These are phyloP conservation scores for Ondatra zibethicus DNA, from an alignment of 2,113 vertebrate species.

Conservation along the genomic window DNA sequence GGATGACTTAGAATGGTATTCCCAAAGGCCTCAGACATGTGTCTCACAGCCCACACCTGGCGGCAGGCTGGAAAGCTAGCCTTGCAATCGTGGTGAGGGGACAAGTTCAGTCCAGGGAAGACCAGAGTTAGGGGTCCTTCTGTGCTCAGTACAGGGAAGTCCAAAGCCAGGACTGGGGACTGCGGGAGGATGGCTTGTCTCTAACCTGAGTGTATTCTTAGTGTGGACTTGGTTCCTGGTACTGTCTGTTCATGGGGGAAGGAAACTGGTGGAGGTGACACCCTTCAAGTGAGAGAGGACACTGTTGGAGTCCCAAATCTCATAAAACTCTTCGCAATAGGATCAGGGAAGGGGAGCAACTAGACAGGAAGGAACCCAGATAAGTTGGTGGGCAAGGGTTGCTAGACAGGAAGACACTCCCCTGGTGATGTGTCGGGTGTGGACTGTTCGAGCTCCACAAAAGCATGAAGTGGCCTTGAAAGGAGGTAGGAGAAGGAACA, in stretches of 20 bases:
- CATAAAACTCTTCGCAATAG: neutral
- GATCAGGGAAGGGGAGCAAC: neutral
- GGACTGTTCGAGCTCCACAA: neutral
- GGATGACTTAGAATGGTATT: neutral
- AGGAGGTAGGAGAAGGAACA: neutral
- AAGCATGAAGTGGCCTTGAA: slow-evolving; percentile 28
- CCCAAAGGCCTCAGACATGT: neutral
- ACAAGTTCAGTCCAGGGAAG: neutral
- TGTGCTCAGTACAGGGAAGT: neutral
- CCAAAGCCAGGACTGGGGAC: neutral
- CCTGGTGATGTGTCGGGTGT: neutral
- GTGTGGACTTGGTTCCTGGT: neutral
- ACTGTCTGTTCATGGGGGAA: neutral
- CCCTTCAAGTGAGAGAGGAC: neutral
- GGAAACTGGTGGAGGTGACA: neutral
- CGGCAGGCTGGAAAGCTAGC: neutral
- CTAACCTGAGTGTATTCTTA: neutral
- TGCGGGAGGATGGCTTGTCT: neutral
- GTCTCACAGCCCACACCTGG: neutral
- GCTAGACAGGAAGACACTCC: neutral
- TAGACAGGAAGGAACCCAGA: neutral
- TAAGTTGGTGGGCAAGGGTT: neutral
- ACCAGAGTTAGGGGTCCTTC: neutral
- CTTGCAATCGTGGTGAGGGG: neutral
- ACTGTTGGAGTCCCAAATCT: neutral